These are phyloP conservation scores for Labia minor DNA, from an alignment of 2,888 invertebrate genomes.

Conservation along the genomic window DNA sequence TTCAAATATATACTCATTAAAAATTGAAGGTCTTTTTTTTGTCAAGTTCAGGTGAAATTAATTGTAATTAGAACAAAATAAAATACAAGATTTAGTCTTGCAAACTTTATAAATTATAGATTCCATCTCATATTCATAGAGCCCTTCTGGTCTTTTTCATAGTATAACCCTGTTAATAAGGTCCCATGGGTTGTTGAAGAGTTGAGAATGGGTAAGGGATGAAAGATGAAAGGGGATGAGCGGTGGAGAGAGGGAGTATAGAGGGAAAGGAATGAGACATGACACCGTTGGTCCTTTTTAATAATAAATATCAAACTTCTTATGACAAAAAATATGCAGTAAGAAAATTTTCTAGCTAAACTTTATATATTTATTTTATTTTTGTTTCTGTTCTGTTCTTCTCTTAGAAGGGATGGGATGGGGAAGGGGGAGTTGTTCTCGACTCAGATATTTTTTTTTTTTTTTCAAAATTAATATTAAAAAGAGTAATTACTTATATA, in stretches of 20 bases:
- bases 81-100: background rate
- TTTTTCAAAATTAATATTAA: too few species aligned
- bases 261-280: background rate
- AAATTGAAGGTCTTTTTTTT: too few species aligned
- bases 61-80: too few species aligned
- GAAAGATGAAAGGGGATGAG: background rate
- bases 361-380: slow-evolving; percentile 13
- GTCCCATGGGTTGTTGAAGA: background rate
- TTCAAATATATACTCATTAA: too few species aligned
- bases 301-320: slow-evolving; percentile 13
- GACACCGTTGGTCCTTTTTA: slow-evolving; percentile 4
- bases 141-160: background rate
- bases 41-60: too few species aligned
- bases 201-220: too few species aligned
- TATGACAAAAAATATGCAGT: background rate
- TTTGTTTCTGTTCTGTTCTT: background rate
- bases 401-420: too few species aligned
- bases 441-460: too few species aligned
- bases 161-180: background rate
- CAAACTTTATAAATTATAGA: background rate
- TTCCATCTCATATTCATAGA: background rate
- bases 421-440: too few species aligned
- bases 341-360: background rate
- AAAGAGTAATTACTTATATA: too few species aligned
- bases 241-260: background rate